Base-by-base conservation (phyloP, 2,797 vertebrate genomes). In the Anas flavirostris region DNA sequence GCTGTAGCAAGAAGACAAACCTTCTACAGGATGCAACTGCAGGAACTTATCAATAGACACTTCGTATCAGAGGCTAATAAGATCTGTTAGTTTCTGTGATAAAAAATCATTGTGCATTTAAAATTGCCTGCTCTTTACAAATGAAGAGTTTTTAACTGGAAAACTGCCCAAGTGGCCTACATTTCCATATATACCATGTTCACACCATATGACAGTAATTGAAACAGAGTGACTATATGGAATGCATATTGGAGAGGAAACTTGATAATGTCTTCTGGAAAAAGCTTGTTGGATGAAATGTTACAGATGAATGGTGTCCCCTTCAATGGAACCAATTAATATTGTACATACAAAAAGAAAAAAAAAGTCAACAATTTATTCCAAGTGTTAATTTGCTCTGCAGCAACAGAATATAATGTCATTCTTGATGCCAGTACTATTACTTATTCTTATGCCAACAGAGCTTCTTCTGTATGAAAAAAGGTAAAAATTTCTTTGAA, bases 181-280 rank as follows among this genome's bases (percentile, higher is more conserved):
- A 92, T 95, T 82, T 72, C 95, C 96, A 86, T 94, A 95, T 90
- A 93, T 93, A 91, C 95, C 94, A 92, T 88, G 55, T 95, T 97
- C 96, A 93, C 91, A 91, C 93, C 74, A 91, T 90, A 81, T 93
- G 97, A 97, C 96, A 96, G 89, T 93, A 96, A 97, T 84, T 97
- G 95, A 97, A 97, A 96, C 79, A 76, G 86, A 96, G 59, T 72
- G 86, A 88, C 88, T 96, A 86, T 83, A 87, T 78, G 92, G 94
- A 97, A 96, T 58, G 70, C 83, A 44, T 74, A 74, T 69, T 94
- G 95, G 86, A 88, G 78, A 95, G 93, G 91, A 94, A 95, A 96
- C 82, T 80, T 93, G 95, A 95, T 95, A 96, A 95, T 52, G 91
- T 94, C 91, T 84, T 81, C 43, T 83, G 91, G 94, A 96, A 93